Base-by-base conservation (phyloP, 2,797 vertebrate genomes). In the Pipistrellus nathusii region DNA sequence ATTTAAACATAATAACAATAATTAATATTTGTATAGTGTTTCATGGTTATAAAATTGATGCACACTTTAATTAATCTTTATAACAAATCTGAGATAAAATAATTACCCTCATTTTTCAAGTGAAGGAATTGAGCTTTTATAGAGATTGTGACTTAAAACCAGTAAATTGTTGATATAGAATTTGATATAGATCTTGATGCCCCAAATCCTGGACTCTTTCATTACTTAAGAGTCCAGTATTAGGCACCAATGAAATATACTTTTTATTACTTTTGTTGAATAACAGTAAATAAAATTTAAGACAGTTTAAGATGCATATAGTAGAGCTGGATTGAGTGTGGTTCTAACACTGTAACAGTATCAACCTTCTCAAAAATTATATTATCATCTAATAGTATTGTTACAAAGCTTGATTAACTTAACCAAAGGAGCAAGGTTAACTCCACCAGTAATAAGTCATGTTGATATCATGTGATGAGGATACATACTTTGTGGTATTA, bases 121-220 rank as follows among this genome's bases (percentile, higher is more conserved):
- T 92, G 72, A 96, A 62, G 44, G 44, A 64, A 88, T 77, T 69
- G 59, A 92, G 32, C 69, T 30, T 30, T 89, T 87, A 41, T 21
- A 90, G 78, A 88, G n/a, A 71, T 57, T 69, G 32, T 80, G 55
- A 95, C 51, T 95, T 95, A 90, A 82, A 95, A 38, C 41, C 59
- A 71, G 13, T 73, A 92, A 71, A 46, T 88, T 68, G 46, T 83
- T 17, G 69, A 72, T 75, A 88, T 18, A 85, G 76, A 55, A 92
- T 88, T 85, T 77, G 59, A 75, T 8, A 91, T 48, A 66, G 88
- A 71, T 76, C 23, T 85, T 90, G 14, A 46, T 68, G 18, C n/a
- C 51, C 53, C 14, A 93, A 80, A 51, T 88, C 8, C 69, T 88
- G 82, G 6, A 46, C 21, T 78, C 90, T 69, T 62, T 25, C 11